Evolutionary conservation across 2,797 vertebrate genomes (phyloP).

Genomic region (Harpagifer antarcticus): DNA sequence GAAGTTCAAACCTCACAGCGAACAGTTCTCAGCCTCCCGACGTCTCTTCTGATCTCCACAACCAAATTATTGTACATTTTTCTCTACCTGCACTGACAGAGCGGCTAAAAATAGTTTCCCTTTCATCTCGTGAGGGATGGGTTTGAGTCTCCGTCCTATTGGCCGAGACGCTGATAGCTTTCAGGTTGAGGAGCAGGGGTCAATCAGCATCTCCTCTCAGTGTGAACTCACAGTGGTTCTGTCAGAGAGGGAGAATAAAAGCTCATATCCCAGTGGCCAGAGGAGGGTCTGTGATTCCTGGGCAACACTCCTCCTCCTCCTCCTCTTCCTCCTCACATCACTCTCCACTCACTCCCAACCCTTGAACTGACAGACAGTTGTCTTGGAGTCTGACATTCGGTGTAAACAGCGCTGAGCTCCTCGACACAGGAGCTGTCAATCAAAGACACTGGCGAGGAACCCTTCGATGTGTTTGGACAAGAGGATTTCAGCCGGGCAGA

Average conservation of each 20-base stretch:
- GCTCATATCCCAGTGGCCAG: slow-evolving; percentile 59
- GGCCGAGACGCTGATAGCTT: slow-evolving; percentile 51
- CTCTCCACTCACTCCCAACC: slow-evolving; percentile 65
- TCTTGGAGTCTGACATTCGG: slow-evolving; percentile 75
- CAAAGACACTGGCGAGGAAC: slow-evolving; percentile 69
- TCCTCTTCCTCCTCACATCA: slow-evolving; percentile 56
- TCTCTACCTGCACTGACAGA: slow-evolving; percentile 1
- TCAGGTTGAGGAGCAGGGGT: slow-evolving; percentile 52
- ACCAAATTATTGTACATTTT: not conserved
- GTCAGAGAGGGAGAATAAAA: slow-evolving; percentile 46
- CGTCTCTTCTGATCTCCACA: slow-evolving; percentile 64
- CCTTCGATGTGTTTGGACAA: slow-evolving; percentile 79
- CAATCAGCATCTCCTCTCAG: slow-evolving; percentile 52
- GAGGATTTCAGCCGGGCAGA: slow-evolving; percentile 65
- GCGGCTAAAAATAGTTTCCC: slow-evolving; percentile 65
- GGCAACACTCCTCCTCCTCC: slow-evolving; percentile 58
- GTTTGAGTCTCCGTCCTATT: slow-evolving; percentile 50
- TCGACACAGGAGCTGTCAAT: slow-evolving; percentile 76
- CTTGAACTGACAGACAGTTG: slow-evolving; percentile 77
- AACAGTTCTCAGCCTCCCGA: slow-evolving; percentile 53
- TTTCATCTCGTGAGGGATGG: slow-evolving; percentile 66
- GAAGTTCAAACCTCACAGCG: slow-evolving; percentile 61
- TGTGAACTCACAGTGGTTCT: slow-evolving; percentile 33
- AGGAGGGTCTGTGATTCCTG: slow-evolving; percentile 67
- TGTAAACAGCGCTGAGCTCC: slow-evolving; percentile 75